phyloP scores from a whole-genome alignment of 2,888 invertebrate genomes.

The Serrognathus titanus region DNA sequence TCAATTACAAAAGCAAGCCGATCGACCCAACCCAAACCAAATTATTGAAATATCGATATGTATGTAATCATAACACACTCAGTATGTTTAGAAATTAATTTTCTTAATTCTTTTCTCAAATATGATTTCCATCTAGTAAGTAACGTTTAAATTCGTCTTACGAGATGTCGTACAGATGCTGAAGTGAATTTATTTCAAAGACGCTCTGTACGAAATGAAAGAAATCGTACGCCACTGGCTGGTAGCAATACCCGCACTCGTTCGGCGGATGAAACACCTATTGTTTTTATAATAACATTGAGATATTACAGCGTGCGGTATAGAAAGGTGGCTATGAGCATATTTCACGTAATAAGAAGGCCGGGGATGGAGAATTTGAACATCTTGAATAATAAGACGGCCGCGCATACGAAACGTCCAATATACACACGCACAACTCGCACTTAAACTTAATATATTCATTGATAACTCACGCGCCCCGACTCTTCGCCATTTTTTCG shows the following conservation, averaged over 20 bases:
- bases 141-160: too few species aligned
- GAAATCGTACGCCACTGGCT: conserved; percentile 29
- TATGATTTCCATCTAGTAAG: too few species aligned
- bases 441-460: not conserved
- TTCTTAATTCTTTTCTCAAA: too few species aligned
- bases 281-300: conserved; percentile 49
- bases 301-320: conserved; percentile 48
- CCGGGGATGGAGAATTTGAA: conserved; percentile 41
- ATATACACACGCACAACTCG: not conserved
- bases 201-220: not conserved
- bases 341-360: conserved; percentile 47
- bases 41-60: too few species aligned
- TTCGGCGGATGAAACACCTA: conserved; percentile 32
- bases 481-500: not conserved
- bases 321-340: conserved; percentile 47
- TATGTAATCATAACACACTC: too few species aligned
- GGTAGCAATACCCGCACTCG: conserved; percentile 17
- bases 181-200: not conserved
- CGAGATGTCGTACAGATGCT: too few species aligned
- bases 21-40: too few species aligned
- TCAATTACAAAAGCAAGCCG: too few species aligned
- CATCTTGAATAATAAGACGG: conserved; percentile 42
- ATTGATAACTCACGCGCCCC: not conserved
- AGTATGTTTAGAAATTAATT: too few species aligned
- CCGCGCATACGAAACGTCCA: conserved; percentile 17